Percentiles rank a stretch among this genome's conserved stretches.
These are phyloP conservation scores for Ferdinandea cuprea DNA, from an alignment of 2,888 invertebrate species.

Conservation along the genomic window DNA sequence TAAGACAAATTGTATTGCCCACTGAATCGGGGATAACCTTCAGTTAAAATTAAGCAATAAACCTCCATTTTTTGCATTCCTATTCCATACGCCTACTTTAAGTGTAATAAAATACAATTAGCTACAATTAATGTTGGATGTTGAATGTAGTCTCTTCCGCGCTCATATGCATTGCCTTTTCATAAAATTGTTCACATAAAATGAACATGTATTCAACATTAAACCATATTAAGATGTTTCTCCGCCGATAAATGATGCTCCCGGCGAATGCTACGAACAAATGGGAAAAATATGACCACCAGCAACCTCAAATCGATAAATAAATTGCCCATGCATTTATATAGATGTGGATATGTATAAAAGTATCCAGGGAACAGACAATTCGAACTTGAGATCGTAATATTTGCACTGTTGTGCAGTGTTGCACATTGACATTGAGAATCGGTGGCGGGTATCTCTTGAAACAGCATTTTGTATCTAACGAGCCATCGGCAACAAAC, in stretches of 20 bases:
- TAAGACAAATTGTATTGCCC: not conserved
- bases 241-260: conserved; percentile 33
- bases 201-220: conserved; percentile 21
- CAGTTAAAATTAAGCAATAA: not conserved
- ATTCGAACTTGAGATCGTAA: conserved; percentile 25
- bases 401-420: not conserved
- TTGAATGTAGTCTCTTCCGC: not conserved
- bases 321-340: conserved; percentile 53
- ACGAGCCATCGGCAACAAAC: conserved; percentile 20
- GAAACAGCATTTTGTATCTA: not conserved
- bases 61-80: conserved; percentile 3
- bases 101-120: conserved; percentile 47
- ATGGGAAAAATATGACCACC: conserved; percentile 47
- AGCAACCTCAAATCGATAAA: conserved; percentile 58
- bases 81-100: conserved; percentile 20
- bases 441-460: conserved; percentile 17
- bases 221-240: conserved; percentile 49
- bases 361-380: conserved; percentile 16
- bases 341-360: not conserved
- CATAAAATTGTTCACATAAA: not conserved
- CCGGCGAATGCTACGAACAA: conserved; percentile 28
- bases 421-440: conserved; percentile 59
- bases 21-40: not conserved
- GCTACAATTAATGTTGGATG: conserved; percentile 42
- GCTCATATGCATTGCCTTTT: not conserved